Conservation (phyloP, 2,888 invertebrate genomes). For the Shargacucullia verbasci region DNA sequence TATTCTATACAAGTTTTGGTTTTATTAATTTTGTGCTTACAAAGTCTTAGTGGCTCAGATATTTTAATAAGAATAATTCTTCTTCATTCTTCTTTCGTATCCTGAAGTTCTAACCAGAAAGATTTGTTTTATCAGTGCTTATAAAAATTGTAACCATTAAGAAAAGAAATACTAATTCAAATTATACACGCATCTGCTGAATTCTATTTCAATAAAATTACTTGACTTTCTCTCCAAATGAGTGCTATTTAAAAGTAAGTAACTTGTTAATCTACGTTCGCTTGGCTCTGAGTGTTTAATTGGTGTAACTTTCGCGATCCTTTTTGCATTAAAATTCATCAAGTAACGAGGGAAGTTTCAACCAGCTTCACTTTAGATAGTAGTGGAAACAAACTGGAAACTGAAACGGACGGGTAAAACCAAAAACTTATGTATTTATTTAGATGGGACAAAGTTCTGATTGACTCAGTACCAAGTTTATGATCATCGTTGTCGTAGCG, state of each 20-base stretch:
- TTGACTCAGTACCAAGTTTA: conserved; percentile 20
- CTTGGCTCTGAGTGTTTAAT: conserved; percentile 47
- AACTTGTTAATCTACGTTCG: conserved; percentile 34
- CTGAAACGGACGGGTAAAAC: background rate
- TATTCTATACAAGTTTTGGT: too few relatives aligned
- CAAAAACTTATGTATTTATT: conserved; percentile 12
- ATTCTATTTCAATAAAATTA: conserved; percentile 11
- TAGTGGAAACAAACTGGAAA: conserved; percentile 16
- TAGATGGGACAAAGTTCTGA: conserved; percentile 11
- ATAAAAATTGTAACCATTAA: too few relatives aligned
- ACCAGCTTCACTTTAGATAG: conserved; percentile 30
- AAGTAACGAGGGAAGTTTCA: conserved; percentile 60
- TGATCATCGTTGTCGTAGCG: background rate
- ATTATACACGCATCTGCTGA: too few relatives aligned
- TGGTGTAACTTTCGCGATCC: conserved; percentile 50
- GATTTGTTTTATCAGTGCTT: too few relatives aligned
- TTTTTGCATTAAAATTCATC: conserved; percentile 64
- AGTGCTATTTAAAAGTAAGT: conserved; percentile 22
- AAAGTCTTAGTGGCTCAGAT: too few relatives aligned
- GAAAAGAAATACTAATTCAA: too few relatives aligned
- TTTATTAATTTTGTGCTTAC: too few relatives aligned
- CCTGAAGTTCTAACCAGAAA: too few relatives aligned
- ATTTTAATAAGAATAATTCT: too few relatives aligned
- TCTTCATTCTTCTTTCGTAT: too few relatives aligned
- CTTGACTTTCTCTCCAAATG: conserved; percentile 10